Conservation (phyloP, 2,113 vertebrate genomes). For the Lepus timidus region DNA sequence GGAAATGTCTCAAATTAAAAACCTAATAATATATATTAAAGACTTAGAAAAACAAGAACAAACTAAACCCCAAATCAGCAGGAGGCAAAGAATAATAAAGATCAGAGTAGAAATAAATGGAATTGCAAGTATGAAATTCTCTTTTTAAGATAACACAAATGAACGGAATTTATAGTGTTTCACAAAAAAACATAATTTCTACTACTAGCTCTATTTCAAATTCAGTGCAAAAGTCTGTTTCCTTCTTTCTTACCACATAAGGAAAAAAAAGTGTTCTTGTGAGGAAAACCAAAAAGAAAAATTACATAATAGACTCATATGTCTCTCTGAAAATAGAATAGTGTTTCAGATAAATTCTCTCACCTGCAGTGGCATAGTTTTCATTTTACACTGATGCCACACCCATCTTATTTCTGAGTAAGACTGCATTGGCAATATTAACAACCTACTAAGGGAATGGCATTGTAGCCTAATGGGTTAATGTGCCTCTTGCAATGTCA, state of each 20-base stretch:
- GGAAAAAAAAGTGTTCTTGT: constrained; percentile 61
- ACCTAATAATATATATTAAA: too few species aligned
- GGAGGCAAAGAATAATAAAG: too few species aligned
- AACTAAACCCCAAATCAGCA: too few species aligned
- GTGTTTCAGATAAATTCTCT: constrained; percentile 36
- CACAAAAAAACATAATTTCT: constrained; percentile 79
- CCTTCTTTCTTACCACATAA: constrained; percentile 77
- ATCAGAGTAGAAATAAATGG: too few species aligned
- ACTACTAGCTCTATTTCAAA: constrained; percentile 69
- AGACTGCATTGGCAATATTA: constrained; percentile 46
- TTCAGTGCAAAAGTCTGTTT: constrained; percentile 70
- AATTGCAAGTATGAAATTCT: constrained; percentile 72
- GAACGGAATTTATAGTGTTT: constrained; percentile 81
- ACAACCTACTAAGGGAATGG: background rate
- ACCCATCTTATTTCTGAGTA: background rate
- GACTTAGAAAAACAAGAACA: too few species aligned
- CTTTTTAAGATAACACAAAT: constrained; percentile 81
- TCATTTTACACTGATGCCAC: background rate
- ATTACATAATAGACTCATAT: constrained; percentile 58
- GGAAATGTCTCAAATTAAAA: too few species aligned
- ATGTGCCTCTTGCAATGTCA: too few species aligned
- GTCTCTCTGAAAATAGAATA: constrained; percentile 48
- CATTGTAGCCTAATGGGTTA: too few species aligned
- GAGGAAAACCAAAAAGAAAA: constrained; percentile 50
- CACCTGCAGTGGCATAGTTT: background rate